phyloP scores from a whole-genome alignment of 2,113 vertebrate species.

The Sorex araneus region DNA sequence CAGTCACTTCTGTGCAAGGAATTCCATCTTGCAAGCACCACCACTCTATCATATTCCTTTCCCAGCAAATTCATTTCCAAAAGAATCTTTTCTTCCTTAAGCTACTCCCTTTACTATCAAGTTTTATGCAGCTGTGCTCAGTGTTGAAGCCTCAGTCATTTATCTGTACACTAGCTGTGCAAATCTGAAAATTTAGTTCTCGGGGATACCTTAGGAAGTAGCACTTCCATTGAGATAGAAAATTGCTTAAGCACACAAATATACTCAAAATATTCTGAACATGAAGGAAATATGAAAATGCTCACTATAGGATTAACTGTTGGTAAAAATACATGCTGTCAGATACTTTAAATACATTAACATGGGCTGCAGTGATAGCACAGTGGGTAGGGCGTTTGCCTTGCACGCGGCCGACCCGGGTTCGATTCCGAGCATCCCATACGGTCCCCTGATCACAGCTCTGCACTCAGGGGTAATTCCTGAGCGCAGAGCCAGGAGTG shows the following conservation, averaged over 20 bases:
- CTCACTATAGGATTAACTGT: slow-evolving; percentile 36
- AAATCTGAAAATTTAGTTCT: neutral
- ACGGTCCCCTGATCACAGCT: too few relatives aligned
- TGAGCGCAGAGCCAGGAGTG: too few relatives aligned
- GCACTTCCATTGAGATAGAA: neutral
- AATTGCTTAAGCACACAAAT: slow-evolving; percentile 38
- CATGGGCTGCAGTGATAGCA: too few relatives aligned
- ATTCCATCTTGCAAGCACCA: neutral
- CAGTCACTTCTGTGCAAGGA: neutral
- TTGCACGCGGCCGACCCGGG: too few relatives aligned
- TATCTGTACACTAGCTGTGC: neutral
- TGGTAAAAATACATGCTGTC: neutral
- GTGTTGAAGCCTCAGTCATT: neutral
- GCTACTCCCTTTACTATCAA: neutral
- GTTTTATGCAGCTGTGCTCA: neutral
- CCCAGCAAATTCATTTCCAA: neutral
- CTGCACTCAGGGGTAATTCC: too few relatives aligned
- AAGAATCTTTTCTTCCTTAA: slow-evolving; percentile 21
- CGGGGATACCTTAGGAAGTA: neutral
- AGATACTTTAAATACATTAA: slow-evolving; percentile 27
- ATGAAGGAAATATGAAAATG: slow-evolving; percentile 27
- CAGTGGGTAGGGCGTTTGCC: too few relatives aligned
- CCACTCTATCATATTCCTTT: neutral
- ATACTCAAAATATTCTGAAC: neutral
- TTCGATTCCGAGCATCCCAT: too few relatives aligned